Base-by-base conservation (phyloP, 2,888 invertebrate genomes). In the Acanthosepion pharaonis region DNA sequence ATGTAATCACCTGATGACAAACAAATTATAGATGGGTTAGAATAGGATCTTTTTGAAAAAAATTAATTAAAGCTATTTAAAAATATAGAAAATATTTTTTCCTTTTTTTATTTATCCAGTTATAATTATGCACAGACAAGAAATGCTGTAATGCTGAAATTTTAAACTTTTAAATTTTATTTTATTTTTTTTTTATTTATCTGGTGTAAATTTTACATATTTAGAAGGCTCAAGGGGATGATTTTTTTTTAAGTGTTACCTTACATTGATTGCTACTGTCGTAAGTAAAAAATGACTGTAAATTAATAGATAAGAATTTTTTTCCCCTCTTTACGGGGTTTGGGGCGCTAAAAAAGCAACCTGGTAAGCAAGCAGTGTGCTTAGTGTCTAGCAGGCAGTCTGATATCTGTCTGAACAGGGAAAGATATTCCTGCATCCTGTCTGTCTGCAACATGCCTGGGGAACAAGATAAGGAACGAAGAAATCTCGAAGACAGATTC, bases 381-480 rank as follows among this genome's bases (percentile, higher is more conserved):
- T 78, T 78, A n/a, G 59, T 59, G 59, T 59, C 59, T 59, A 59
- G 59, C 59, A 59, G 59, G 5, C 59, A 59, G 59, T 59, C 33
- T 78, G n/a, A 33, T 78, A 33, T 78, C 78, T 78, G 78, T 78
- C n/a, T 78, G 78, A 23, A 78, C 11, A 20, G n/a, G 78, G 78
- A 23, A 78, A 78, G 78, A 78, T 78, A 78, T 78, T 78, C 18
- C 78, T 78, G 78, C 78, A 78, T 78, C 78, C 78, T 78, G 78
- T 78, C 78, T 78, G n/a, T 78, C 78, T 78, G n/a, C 78, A 78
- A 78, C 78, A 78, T 78, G 78, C 78, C 78, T 78, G 78, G 78
- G 78, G 78, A 33, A 78, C 78, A 78, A 78, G 78, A 78, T 78
- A 78, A 78, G 78, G n/a, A 78, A 78, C n/a, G n/a, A 78, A n/a